Conservation (phyloP, 2,797 vertebrate species). For the Spinibarbus caldwelli region DNA sequence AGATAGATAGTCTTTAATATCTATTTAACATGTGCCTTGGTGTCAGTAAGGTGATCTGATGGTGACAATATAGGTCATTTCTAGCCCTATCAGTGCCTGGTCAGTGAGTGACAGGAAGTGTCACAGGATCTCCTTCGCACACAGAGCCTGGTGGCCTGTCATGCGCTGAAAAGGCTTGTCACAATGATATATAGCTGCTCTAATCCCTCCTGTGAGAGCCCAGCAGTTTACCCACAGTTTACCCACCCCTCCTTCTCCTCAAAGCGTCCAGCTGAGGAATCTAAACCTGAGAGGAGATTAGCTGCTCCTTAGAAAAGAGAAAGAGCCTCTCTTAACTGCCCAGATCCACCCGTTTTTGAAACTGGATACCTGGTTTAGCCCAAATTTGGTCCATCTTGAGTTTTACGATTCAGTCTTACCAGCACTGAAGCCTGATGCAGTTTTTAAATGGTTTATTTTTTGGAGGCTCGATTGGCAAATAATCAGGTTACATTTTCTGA, state of each 20-base stretch:
- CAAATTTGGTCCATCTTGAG: constrained; percentile 29
- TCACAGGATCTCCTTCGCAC: constrained; percentile 74
- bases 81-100: constrained; percentile 69
- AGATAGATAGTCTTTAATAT: background rate
- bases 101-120: constrained; percentile 74
- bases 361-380: constrained; percentile 69
- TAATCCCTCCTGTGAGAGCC: constrained; percentile 82
- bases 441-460: background rate
- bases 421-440: background rate
- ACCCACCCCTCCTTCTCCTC: constrained; percentile 81
- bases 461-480: background rate
- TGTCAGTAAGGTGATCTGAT: constrained; percentile 62
- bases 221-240: constrained; percentile 83
- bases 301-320: constrained; percentile 71
- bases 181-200: constrained; percentile 82
- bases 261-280: constrained; percentile 77
- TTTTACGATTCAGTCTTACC: background rate
- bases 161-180: constrained; percentile 82
- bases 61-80: constrained; percentile 72
- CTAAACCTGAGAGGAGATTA: constrained; percentile 85
- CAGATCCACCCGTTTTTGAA: constrained; percentile 73
- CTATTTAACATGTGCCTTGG: constrained; percentile 7
- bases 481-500: background rate
- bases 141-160: constrained; percentile 77
- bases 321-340: constrained; percentile 72